Base-by-base conservation (phyloP, 2,113 vertebrate species). In the Montifringilla adamsi region DNA sequence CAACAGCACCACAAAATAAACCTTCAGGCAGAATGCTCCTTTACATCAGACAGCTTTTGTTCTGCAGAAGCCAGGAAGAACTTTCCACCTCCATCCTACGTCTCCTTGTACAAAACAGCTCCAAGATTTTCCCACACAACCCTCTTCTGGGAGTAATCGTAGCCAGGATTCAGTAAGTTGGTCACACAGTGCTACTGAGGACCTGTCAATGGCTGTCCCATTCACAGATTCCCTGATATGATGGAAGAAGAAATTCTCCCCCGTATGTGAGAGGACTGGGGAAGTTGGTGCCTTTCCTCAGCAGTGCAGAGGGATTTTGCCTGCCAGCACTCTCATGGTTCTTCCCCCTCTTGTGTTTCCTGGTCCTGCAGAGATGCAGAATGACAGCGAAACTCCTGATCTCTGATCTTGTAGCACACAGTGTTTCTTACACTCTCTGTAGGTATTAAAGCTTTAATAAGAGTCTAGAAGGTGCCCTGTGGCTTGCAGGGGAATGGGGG, bases 381-480 rank as follows among this genome's bases (percentile, higher is more conserved):
- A n/a, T 23, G 84, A 52, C 62, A 83, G 82, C 79, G 35, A n/a
- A 7, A 27, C 76, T 74, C 63, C 59, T 19, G 13, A 79, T 69
- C 20, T 13, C 63, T 28, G 56, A 33, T 67, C 44, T 72, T 44
- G n/a, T 2, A 64, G 73, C 70, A 56, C 23, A 46, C 26, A 31
- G 53, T 10, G 19, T 10, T 78, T 72, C 49, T 35, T n/a, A 41
- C 10, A 62, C 83, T 75, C 84, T 87, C 85, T 6, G 4, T 55
- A 35, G 76, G 76, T 74, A 93, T 72, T 95, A 90, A 89, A 86
- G 68, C 52, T 90, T 84, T 93, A 95, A 67, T 89, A 90, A 93
- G 59, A 59, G 68, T 30, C 68, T 66, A 55, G 52, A 55, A 94
- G 31, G 52, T 47, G 76, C 63, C 85, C 85, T 64, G 35, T 80